Evolutionary conservation across 2,113 vertebrate genomes (phyloP), one percentile per base, ranked within the genome.

Genomic region (Oreochromis spilurus): DNA sequence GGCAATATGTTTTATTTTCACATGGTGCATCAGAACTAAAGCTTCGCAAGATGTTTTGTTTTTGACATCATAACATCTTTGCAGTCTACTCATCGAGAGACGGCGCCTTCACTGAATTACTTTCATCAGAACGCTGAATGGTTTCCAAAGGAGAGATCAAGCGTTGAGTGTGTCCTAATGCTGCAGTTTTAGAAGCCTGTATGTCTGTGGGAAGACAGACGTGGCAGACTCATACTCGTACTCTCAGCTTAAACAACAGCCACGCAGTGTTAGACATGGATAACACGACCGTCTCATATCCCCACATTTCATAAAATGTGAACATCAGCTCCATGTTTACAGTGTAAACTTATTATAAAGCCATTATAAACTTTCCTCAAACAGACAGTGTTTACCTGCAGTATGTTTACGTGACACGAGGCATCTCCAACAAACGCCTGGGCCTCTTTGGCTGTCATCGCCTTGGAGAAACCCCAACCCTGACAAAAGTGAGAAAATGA

Each of bases 391-490:
- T 84, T 48, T 60, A 95, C 95, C 91, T 95, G 97, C 2, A 99
- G 96, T 0, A 97, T 97, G 92, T 97, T 99, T 58, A 99, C 97
- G 38, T 93, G 67, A 84, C 98, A 99, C 6, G 88, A 92, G 9
- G 97, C 97, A 0, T 98, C 97, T 0, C 98, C 98, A 34, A 99
- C 97, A 40, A 97, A 99, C 5, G 97, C 98, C 91, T 97, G 92
- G 0, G 98, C 98, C 94, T 99, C 98, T 0, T 95, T 94, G 43
- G 96, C 97, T 0, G 98, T 98, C 97, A 99, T 99, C 2, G 98
- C 98, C 92, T 97, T 98, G 94, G 97, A 93, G 92, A 99, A 97
- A 36, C 98, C 97, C 84, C 92, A 96, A 75, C 98, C 98, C 98
- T 99, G 93, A 6, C 1, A 26, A 12, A 3, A 12, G 7, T 2